Percentiles rank a stretch among this genome's conserved stretches.
phyloP scores from a whole-genome alignment of 2,113 vertebrate species.

The Datnioides undecimradiatus region DNA sequence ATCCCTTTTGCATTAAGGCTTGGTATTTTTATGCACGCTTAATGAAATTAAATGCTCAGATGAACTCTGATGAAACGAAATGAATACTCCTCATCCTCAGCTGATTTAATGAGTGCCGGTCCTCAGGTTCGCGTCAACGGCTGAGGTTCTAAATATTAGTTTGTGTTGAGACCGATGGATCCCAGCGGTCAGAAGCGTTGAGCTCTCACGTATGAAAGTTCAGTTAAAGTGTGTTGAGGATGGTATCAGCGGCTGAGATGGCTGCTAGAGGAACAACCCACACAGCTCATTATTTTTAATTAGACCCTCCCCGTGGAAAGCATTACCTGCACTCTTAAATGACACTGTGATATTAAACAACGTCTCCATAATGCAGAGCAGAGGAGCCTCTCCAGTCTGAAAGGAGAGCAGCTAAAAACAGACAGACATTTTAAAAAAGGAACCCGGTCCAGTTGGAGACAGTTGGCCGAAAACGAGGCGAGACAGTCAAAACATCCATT shows the following conservation, averaged over 20 bases:
- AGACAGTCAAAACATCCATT: not conserved
- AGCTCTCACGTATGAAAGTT: not conserved
- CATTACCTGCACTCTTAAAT: not conserved
- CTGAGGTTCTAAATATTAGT: not conserved
- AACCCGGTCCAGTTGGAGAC: not conserved
- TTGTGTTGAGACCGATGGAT: not conserved
- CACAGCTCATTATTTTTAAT: slow-evolving; percentile 1
- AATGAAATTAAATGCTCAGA: not conserved
- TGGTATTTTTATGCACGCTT: not conserved
- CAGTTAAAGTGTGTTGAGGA: not conserved
- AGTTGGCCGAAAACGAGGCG: not conserved
- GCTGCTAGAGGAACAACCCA: not conserved
- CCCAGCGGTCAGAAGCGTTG: no score
- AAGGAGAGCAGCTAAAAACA: not conserved
- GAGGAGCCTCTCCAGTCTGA: not conserved
- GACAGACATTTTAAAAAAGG: not conserved
- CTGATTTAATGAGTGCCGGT: not conserved
- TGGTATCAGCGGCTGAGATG: not conserved
- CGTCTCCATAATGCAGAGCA: not conserved
- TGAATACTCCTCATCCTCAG: not conserved
- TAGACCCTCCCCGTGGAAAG: not conserved
- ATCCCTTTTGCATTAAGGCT: not conserved
- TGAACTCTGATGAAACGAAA: no score
- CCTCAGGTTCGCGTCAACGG: not conserved
- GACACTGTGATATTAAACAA: not conserved